Evolutionary conservation across 2,888 invertebrate genomes (phyloP).

Genomic region (Stenurella melanura): DNA sequence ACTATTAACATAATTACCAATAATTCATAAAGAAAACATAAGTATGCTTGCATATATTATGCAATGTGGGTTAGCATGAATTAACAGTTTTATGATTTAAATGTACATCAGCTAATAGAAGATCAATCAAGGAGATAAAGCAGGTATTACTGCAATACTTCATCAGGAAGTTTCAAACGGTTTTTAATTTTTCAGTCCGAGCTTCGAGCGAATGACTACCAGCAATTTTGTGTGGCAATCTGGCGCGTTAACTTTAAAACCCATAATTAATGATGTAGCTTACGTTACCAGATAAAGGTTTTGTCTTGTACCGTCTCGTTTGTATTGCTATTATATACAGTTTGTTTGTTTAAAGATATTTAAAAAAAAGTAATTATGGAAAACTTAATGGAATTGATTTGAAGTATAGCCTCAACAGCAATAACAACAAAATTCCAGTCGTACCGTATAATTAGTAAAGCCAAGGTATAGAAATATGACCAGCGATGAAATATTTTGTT

Average conservation of each 20-base stretch:
- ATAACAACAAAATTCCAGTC: background rate
- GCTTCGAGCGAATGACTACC: constrained; percentile 18
- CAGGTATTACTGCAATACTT: constrained; percentile 20
- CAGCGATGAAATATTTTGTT: no score
- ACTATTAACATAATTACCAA: constrained; percentile 37
- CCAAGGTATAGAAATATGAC: background rate
- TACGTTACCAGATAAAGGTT: background rate
- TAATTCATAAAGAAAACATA: constrained; percentile 26
- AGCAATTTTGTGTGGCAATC: constrained; percentile 22
- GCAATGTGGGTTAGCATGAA: constrained; percentile 25
- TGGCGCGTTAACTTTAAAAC: constrained; percentile 25
- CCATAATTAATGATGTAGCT: constrained; percentile 36
- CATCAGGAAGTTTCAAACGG: constrained; percentile 30
- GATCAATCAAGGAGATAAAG: constrained; percentile 29
- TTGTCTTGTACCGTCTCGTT: constrained; percentile 11
- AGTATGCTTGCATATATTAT: constrained; percentile 29
- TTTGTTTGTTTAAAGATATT: background rate
- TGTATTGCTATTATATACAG: constrained; percentile 2
- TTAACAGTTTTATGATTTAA: constrained; percentile 11
- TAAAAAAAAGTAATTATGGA: no score
- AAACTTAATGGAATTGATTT: no score
- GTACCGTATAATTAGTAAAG: background rate
- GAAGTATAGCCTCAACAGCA: background rate
- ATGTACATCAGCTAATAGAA: constrained; percentile 19
- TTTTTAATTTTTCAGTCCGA: constrained; percentile 13